Conservation (phyloP, 2,797 vertebrate genomes). For the Schizopygopsis malacanthus region DNA sequence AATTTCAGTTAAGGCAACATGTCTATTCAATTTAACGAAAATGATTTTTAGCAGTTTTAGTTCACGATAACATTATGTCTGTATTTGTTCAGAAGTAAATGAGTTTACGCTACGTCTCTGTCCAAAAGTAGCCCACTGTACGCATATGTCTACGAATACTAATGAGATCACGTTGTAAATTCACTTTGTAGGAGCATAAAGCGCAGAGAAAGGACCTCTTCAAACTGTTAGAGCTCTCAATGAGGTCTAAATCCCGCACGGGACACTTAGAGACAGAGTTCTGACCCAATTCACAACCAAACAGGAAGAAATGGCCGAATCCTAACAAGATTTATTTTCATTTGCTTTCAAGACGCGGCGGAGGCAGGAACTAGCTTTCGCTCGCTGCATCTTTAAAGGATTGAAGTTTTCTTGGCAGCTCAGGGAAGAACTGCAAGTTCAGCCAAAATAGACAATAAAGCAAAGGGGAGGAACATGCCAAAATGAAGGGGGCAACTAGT, state of each 20-base stretch:
- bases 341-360: slow-evolving; percentile 73
- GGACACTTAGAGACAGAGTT: slow-evolving; percentile 58
- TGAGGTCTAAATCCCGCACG: slow-evolving; percentile 31
- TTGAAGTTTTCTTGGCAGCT: slow-evolving; percentile 83
- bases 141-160: not conserved
- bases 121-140: not conserved
- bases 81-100: not conserved
- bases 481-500: slow-evolving; percentile 86
- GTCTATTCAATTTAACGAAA: not conserved
- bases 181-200: slow-evolving; percentile 47
- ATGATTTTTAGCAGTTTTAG: not conserved
- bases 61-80: too few relatives aligned
- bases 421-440: slow-evolving; percentile 85
- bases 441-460: slow-evolving; percentile 96
- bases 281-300: slow-evolving; percentile 69
- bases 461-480: slow-evolving; percentile 87
- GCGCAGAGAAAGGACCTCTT: slow-evolving; percentile 50
- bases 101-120: not conserved
- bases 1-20: not conserved
- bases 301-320: slow-evolving; percentile 74
- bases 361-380: slow-evolving; percentile 76
- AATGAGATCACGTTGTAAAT: slow-evolving; percentile 31
- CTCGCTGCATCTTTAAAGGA: slow-evolving; percentile 76
- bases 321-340: slow-evolving; percentile 72
- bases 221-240: slow-evolving; percentile 14